Percentiles rank a stretch among this genome's conserved stretches.
phyloP scores from a whole-genome alignment of 2,797 vertebrate genomes.

The Rhynchonycteris naso region DNA sequence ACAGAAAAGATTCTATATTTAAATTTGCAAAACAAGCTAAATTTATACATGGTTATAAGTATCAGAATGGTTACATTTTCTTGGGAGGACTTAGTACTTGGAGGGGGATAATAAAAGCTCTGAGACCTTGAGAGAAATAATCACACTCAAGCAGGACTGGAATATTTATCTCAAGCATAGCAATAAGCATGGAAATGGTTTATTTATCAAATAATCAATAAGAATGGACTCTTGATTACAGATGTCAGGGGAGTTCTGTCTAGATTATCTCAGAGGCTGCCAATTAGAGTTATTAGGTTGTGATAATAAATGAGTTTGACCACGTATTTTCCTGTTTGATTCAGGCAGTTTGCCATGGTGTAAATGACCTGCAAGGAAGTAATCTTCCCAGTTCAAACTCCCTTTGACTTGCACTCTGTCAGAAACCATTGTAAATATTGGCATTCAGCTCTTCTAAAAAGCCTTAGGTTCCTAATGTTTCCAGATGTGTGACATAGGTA shows the following conservation, averaged over 20 bases:
- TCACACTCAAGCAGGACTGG: constrained; percentile 25
- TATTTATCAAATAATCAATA: constrained; percentile 60
- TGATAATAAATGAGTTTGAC: constrained; percentile 64
- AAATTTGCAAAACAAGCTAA: background rate
- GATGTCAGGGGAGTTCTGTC: background rate
- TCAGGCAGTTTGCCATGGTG: background rate
- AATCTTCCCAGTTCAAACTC: constrained; percentile 44
- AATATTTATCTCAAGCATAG: constrained; percentile 32
- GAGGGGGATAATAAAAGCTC: background rate
- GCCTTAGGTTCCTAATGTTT: background rate
- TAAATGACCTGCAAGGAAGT: constrained; percentile 41
- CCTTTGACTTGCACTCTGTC: background rate
- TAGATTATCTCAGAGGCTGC: constrained; percentile 39
- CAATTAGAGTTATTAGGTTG: constrained; percentile 52
- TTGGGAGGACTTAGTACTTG: background rate
- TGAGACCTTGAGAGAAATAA: background rate
- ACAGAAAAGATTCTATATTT: background rate
- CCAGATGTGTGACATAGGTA: background rate
- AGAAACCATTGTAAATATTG: constrained; percentile 9
- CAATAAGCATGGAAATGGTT: constrained; percentile 42
- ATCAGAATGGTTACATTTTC: background rate
- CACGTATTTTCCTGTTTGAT: constrained; percentile 59
- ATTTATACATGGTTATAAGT: background rate
- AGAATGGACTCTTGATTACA: constrained; percentile 39
- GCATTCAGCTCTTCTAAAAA: constrained; percentile 8